Percentiles rank a stretch among this genome's conserved stretches.
Evolutionary conservation across 2,888 invertebrate species (phyloP).

Genomic region (Adelognathus sp.): DNA sequence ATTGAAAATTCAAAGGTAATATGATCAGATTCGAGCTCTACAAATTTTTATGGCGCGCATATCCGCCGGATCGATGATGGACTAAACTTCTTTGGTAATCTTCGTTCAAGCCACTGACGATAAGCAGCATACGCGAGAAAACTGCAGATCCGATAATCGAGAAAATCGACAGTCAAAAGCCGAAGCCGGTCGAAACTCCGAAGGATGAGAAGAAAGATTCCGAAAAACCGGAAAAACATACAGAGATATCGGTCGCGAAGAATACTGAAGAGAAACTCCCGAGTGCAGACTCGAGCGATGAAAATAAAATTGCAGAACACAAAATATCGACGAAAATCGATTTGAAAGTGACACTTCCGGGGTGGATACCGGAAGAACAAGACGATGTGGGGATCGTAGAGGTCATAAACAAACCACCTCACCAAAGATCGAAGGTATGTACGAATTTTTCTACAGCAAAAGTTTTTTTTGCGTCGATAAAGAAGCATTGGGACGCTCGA

Average conservation of each 20-base stretch:
- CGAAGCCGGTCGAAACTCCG: constrained; percentile 26
- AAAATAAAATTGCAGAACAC: constrained; percentile 36
- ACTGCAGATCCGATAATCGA: constrained; percentile 49
- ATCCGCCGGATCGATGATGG: not conserved
- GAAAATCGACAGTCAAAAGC: constrained; percentile 65
- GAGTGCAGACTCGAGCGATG: not conserved
- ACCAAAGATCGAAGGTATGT: constrained; percentile 85
- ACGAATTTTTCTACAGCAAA: constrained; percentile 14
- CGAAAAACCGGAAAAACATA: constrained; percentile 19
- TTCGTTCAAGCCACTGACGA: constrained; percentile 42
- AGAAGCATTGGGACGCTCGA: not conserved
- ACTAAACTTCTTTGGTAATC: constrained; percentile 28
- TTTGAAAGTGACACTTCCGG: constrained; percentile 77
- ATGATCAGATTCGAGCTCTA: constrained; percentile 57
- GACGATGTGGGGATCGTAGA: constrained; percentile 78
- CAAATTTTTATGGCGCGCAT: not conserved
- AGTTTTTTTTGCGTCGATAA: constrained; percentile 8
- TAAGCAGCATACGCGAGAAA: constrained; percentile 12
- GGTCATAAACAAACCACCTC: constrained; percentile 85
- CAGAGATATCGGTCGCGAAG: constrained; percentile 20
- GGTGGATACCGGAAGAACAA: constrained; percentile 80
- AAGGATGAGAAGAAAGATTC: not conserved
- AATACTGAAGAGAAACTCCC: constrained; percentile 29
- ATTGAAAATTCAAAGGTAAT: constrained; percentile 82
- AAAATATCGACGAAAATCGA: not conserved